phyloP scores from a whole-genome alignment of 1,140 invertebrate genomes.

The Ceratoteleas bidentatus region DNA sequence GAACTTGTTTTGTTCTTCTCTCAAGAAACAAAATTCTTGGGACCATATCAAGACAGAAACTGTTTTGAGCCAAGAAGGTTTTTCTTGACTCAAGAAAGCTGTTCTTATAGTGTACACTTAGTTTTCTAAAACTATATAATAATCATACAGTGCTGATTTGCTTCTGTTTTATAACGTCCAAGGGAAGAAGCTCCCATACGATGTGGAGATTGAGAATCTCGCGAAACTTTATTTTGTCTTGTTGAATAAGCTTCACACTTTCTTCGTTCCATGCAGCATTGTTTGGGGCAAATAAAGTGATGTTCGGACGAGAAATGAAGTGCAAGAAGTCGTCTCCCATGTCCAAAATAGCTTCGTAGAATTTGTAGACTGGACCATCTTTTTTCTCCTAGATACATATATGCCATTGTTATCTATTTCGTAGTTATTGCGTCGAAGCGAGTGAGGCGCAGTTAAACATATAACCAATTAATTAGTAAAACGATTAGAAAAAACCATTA shows the following conservation, averaged over 20 bases:
- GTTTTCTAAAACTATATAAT: no score
- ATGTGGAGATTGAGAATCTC: slow-evolving; percentile 92
- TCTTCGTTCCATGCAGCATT: slow-evolving; percentile 90
- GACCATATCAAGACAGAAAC: no score
- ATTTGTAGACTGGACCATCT: slow-evolving; percentile 90
- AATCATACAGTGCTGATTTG: slow-evolving; percentile 82
- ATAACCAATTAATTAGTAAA: no score
- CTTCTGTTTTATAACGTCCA: slow-evolving; percentile 88
- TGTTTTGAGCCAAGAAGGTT: no score
- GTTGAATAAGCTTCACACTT: slow-evolving; percentile 86
- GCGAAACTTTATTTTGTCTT: slow-evolving; percentile 84
- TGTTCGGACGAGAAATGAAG: slow-evolving; percentile 82
- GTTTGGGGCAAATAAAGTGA: slow-evolving; percentile 90
- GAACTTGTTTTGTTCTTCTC: no score
- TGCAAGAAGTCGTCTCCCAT: slow-evolving; percentile 88
- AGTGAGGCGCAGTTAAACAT: no score
- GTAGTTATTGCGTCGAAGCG: no score
- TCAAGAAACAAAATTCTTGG: no score
- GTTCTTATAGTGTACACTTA: no score
- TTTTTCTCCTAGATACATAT: slow-evolving; percentile 85
- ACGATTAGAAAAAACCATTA: no score
- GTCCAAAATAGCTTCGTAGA: slow-evolving; percentile 90
- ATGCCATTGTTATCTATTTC: no score
- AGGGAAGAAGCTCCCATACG: slow-evolving; percentile 86
- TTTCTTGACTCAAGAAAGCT: no score